phyloP scores from a whole-genome alignment of 2,797 vertebrate species.

The Capromys pilorides region DNA sequence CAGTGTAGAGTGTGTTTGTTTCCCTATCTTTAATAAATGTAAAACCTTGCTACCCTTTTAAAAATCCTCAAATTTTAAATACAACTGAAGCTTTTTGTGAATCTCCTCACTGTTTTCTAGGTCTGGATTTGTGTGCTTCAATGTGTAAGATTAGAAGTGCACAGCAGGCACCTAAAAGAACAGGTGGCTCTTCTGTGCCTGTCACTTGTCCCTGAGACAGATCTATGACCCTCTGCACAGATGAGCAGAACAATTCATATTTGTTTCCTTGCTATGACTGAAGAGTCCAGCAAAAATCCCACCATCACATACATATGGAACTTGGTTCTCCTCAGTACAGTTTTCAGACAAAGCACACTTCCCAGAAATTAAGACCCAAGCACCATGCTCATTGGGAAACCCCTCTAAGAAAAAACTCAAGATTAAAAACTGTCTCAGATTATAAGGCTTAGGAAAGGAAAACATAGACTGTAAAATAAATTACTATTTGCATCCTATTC shows the following conservation, averaged over 20 bases:
- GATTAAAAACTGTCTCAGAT: not conserved
- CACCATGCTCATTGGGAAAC: not conserved
- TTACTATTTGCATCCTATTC: not conserved
- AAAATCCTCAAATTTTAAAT: conserved; percentile 1
- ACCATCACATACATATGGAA: not conserved
- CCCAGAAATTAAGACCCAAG: not conserved
- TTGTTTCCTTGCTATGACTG: not conserved
- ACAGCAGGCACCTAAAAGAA: not conserved
- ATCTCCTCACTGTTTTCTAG: not conserved
- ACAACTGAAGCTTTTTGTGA: not conserved
- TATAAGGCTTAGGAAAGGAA: not conserved
- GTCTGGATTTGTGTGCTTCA: not conserved
- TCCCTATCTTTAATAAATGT: not conserved
- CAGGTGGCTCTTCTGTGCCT: not conserved
- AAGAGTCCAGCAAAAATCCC: not conserved
- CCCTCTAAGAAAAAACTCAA: not conserved
- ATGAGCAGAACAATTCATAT: not conserved
- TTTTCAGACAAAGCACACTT: not conserved
- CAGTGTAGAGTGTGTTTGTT: not conserved
- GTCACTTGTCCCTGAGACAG: not conserved
- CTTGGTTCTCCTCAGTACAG: not conserved
- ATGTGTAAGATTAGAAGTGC: not conserved
- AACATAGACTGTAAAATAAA: not conserved
- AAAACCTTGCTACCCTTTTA: not conserved
- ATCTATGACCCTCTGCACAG: not conserved